Evolutionary conservation across 2,888 invertebrate species (phyloP), one percentile per base, ranked within the genome.

Genomic region (Apotomis turbidana): DNA sequence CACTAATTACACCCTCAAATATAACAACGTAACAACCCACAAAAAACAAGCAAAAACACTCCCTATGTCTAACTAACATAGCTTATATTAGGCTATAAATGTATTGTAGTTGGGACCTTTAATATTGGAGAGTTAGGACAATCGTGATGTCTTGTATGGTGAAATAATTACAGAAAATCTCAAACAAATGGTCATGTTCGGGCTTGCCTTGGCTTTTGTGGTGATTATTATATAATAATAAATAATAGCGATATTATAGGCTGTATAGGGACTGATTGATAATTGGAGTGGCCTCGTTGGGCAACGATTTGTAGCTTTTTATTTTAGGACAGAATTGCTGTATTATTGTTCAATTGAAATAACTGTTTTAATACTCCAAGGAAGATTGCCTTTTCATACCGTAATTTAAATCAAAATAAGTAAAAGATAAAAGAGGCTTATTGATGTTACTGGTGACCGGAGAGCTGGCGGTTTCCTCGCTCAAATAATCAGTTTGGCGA

Each of bases 151-250:
- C 76, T 75, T 72, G 79, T 81, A 85, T 83, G 80, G 80, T 81
- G 79, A 83, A 83, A 84, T 86, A 85, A 86, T 86, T 80, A 84
- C 78, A 79, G 83, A 81, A 84, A 83, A 81, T 79, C 80, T 81
- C 73, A 81, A 84, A 84, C 83, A 84, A 82, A 83, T 82, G 78
- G 62, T 44, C 44, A n/a, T 54, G 63, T 55, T 67, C 12, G 0
- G 70, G 57, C 69, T 70, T 75, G 76, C 83, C 83, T 85, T 83
- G 82, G 75, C 63, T 69, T 72, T 63, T 51, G 46, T 54, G 8
- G 27, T 62, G 62, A 72, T 68, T 63, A 36, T 68, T 72, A 68
- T 68, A 72, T 63, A 72, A 72, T 72, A 72, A 72, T 27, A 58
- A 68, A 63, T 72, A 72, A 72, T 72, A 62, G 58, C 51, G 62